Base-by-base conservation (phyloP, 2,888 invertebrate genomes). In the Sinopyrophorus schimmeli region DNA sequence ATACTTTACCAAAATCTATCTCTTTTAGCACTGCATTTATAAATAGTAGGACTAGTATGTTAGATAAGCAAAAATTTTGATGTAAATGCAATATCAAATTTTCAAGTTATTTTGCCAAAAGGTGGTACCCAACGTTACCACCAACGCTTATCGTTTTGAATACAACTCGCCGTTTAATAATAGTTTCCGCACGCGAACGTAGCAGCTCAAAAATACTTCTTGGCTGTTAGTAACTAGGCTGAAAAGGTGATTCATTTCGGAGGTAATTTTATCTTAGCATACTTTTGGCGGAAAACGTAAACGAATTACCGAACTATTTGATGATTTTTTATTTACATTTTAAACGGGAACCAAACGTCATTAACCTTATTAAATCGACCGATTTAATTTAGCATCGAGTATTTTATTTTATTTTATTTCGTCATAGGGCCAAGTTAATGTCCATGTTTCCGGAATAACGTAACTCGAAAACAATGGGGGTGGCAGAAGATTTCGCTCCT, bases 401-500 rank as follows among this genome's bases (percentile, higher is more conserved):
- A 47, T 51, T 49, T 60, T 60, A 57, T 62, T n/a, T n/a, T n/a
- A n/a, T n/a, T n/a, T n/a, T n/a, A n/a, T n/a, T n/a, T n/a, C n/a
- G n/a, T n/a, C n/a, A n/a, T n/a, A 71, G 73, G 70, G 68, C 65
- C 67, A 66, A 64, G 66, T 73, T 69, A 66, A 72, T 69, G 72
- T 71, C 68, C 67, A 66, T 68, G 66, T 67, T 68, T 67, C 67
- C 68, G 67, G 66, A 63, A 61, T 69, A 68, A 56, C 58, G 50
- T 34, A 57, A 62, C 58, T 48, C 61, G 62, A 61, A 62, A 63
- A 72, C 69, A 65, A 89, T 89, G 88, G 89, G 89, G 82, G 86
- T 87, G 77, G 82, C 87, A 73, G 94, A 94, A 77, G 93, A 94
- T 78, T 89, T 93, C 80, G 94, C 96, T 79, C 96, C 96, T 76